phyloP scores from a whole-genome alignment of 2,797 vertebrate species.

The Discoglossus pictus region DNA sequence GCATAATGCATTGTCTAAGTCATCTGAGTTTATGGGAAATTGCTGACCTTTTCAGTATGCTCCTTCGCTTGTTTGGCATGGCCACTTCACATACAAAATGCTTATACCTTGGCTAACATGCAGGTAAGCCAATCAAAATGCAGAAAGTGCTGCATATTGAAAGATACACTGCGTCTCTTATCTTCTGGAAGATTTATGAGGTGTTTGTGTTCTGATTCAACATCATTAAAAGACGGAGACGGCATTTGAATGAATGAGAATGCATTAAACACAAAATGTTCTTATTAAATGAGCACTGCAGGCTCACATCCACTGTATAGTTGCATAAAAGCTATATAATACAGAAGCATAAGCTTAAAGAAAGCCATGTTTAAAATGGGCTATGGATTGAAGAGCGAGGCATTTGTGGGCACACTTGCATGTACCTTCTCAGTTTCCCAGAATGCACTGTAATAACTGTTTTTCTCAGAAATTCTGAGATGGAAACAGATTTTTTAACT shows the following conservation, averaged over 20 bases:
- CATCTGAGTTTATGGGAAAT: slow-evolving; percentile 43
- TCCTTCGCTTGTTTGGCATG: slow-evolving; percentile 37
- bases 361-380: no score
- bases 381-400: no score
- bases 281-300: slow-evolving; percentile 3
- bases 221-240: slow-evolving; percentile 37
- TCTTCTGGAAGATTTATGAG: slow-evolving; percentile 45
- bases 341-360: no score
- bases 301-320: no score
- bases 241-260: slow-evolving; percentile 18
- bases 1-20: slow-evolving; percentile 42
- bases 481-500: no score
- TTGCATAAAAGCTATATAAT: no score
- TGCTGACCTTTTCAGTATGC: slow-evolving; percentile 46
- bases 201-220: slow-evolving; percentile 39
- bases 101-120: slow-evolving; percentile 29
- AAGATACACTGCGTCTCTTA: slow-evolving; percentile 18
- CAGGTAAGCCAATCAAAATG: slow-evolving; percentile 36
- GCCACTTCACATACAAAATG: slow-evolving; percentile 35
- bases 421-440: no score
- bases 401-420: no score
- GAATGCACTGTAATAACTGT: no score
- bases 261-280: slow-evolving; percentile 11
- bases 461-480: no score
- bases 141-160: slow-evolving; percentile 23